phyloP scores from a whole-genome alignment of 2,888 invertebrate species.

The Empis stercorea region DNA sequence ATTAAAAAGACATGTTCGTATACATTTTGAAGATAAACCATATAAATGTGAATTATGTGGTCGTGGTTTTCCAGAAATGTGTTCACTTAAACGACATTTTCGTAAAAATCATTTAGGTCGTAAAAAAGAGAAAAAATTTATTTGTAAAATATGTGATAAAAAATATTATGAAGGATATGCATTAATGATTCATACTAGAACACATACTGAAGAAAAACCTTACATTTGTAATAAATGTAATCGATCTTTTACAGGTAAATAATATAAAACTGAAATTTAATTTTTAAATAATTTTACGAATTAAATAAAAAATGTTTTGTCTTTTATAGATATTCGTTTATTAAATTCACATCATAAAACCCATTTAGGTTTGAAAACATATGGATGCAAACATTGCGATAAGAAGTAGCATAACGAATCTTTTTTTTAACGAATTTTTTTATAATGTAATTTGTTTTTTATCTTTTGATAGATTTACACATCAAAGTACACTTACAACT shows the following conservation, averaged over 20 bases:
- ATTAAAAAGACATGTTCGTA: conserved; percentile 41
- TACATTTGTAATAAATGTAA: conserved; percentile 36
- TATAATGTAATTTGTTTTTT: conserved; percentile 1
- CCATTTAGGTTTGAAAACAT: conserved; percentile 41
- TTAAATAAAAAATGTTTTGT: too few relatives aligned
- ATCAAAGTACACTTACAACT: conserved; percentile 45
- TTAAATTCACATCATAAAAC: conserved; percentile 42
- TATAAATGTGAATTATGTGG: conserved; percentile 39
- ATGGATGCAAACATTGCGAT: conserved; percentile 42
- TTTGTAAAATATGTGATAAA: conserved; percentile 41
- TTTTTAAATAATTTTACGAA: too few relatives aligned
- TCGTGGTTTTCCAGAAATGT: conserved; percentile 41
- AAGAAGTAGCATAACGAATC: conserved; percentile 33
- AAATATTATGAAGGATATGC: conserved; percentile 33
- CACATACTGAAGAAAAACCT: conserved; percentile 35
- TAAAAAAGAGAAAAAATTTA: conserved; percentile 37
- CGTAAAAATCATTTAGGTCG: conserved; percentile 41
- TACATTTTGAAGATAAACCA: conserved; percentile 41
- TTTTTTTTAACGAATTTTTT: conserved; percentile 5
- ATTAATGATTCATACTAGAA: conserved; percentile 31
- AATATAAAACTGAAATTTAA: too few relatives aligned
- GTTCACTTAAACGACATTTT: conserved; percentile 40
- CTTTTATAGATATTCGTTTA: conserved; percentile 27
- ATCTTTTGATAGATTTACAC: conserved; percentile 43
- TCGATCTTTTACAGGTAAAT: conserved; percentile 30